Base-by-base conservation (phyloP, 2,113 vertebrate species). In the Microcebus lehilahytsara region DNA sequence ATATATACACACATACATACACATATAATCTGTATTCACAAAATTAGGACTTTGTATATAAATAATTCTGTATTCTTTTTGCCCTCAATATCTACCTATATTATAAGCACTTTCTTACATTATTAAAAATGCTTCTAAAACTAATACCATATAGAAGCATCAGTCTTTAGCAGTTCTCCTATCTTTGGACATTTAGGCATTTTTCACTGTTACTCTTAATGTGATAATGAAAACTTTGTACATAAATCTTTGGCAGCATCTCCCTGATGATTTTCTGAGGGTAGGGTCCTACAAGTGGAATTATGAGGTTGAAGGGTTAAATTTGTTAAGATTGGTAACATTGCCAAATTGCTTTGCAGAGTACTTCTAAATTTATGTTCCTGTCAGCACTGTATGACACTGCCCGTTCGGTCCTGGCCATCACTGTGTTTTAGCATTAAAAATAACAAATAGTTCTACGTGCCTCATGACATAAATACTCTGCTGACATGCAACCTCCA, bases 41-140 rank as follows among this genome's bases (percentile, higher is more conserved):
- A 58, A 95, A 51, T 58, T 79, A 95, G 19, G 69, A 91, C 49
- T 58, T 85, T 49, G n/a, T 58, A 9, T 85, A 80, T 87, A 79
- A 84, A 78, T 4, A 80, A 67, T 32, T 89, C n/a, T 81, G 12
- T 34, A 67, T 92, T 78, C 46, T 89, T 81, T 88, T 5, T 53
- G 37, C 25, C 34, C 53, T 89, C n/a, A 37, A 16, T 11, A 72
- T 30, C 67, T 84, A 80, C 56, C 46, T 91, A 11, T 58, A 58
- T 62, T 56, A 9, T 84, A 84, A 91, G 34, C 37, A 58, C 49
- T 72, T 46, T 69, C 14, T 16, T 49, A 30, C 16, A 3, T 79
- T 89, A 4, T 79, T 85, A 64, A 85, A 81, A 93, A 46, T 12
- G 56, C 89, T 62, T n/a, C 46, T n/a, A 34, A 78, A 53, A 86